phyloP scores from a whole-genome alignment of 2,113 vertebrate genomes.

The Trichomycterus rosablanca region DNA sequence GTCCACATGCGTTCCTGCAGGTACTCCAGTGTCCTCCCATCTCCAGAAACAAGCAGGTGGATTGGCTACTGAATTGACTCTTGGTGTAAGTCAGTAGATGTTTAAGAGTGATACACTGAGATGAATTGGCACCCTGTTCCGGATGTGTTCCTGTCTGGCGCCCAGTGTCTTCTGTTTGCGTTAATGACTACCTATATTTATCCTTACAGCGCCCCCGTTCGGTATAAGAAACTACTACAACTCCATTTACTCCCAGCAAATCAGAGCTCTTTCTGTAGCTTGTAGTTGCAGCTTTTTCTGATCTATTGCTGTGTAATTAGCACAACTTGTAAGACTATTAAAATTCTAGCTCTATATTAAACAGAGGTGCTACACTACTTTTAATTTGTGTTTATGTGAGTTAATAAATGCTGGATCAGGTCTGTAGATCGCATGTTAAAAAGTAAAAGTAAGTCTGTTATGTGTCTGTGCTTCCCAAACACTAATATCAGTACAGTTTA shows the following conservation, averaged over 20 bases:
- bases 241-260: neutral
- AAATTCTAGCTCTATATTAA: constrained; percentile 42
- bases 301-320: constrained; percentile 7
- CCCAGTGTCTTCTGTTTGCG: neutral
- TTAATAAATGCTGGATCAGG: neutral
- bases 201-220: constrained; percentile 12
- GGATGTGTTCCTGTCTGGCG: no score
- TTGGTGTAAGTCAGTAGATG: no score
- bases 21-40: no score
- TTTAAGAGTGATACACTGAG: no score
- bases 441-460: neutral
- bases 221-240: neutral
- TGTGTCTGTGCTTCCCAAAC: neutral
- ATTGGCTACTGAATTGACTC: no score
- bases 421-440: no score
- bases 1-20: no score
- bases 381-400: neutral
- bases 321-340: constrained; percentile 27
- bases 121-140: no score
- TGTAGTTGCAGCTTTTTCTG: neutral
- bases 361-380: constrained; percentile 45
- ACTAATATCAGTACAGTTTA: neutral
- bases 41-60: no score
- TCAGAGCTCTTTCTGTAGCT: constrained; percentile 1
- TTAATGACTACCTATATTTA: neutral